Conservation (phyloP, 2,888 invertebrate genomes). For the Bombylius major region DNA sequence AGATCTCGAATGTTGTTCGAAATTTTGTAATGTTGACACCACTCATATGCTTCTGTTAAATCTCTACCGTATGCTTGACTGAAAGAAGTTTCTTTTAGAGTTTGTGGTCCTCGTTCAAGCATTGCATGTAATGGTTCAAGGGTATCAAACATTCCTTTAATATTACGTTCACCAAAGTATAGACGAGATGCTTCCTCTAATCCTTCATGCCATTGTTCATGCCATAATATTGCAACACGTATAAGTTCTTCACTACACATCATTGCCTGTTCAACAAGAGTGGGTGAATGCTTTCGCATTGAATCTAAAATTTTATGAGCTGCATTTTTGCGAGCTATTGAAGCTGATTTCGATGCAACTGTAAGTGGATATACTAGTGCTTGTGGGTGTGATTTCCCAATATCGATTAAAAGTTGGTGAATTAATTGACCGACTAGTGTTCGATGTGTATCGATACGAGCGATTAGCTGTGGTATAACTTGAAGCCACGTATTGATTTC, state of each 20-base stretch:
- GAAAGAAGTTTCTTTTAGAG: constrained; percentile 93
- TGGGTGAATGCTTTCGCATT: constrained; percentile 89
- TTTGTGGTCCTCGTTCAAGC: constrained; percentile 89
- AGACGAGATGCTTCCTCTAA: constrained; percentile 85
- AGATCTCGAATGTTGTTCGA: constrained; percentile 81
- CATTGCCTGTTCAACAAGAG: constrained; percentile 87
- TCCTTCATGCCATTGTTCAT: constrained; percentile 98
- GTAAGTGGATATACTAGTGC: constrained; percentile 95
- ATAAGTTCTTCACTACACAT: constrained; percentile 96
- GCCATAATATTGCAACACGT: constrained; percentile 96
- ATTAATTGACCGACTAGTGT: constrained; percentile 81
- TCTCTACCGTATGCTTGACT: constrained; percentile 93
- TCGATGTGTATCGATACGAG: constrained; percentile 89
- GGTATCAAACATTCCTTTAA: constrained; percentile 92
- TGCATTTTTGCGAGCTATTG: constrained; percentile 68
- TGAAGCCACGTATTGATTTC: constrained; percentile 99
- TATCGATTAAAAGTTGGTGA: constrained; percentile 85
- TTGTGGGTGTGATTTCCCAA: constrained; percentile 96
- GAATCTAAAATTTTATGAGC: constrained; percentile 90
- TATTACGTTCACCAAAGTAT: constrained; percentile 93
- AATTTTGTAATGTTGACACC: constrained; percentile 82
- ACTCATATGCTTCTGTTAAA: constrained; percentile 85
- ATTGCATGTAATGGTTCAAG: constrained; percentile 89
- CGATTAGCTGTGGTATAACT: constrained; percentile 97
- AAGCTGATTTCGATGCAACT: constrained; percentile 91